These are phyloP conservation scores for Clunio marinus DNA, from an alignment of 2,888 invertebrate genomes.

Conservation along the genomic window DNA sequence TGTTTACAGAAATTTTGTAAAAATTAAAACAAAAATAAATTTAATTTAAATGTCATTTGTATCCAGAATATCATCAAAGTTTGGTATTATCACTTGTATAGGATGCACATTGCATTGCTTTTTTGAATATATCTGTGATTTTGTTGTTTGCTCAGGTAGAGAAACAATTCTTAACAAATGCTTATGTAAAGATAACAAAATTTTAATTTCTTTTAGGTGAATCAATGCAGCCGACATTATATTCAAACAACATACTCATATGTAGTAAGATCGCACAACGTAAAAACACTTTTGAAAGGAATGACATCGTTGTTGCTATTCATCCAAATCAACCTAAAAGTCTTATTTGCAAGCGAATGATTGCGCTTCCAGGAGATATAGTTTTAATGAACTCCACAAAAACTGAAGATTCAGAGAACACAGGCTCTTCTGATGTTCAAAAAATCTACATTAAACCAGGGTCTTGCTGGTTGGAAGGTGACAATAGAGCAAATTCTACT, in stretches of 20 bases:
- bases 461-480: constrained; percentile 24
- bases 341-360: constrained; percentile 25
- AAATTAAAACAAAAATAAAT: no score
- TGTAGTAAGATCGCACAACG: constrained; percentile 20
- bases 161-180: background rate
- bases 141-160: constrained; percentile 26
- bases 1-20: no score
- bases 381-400: background rate
- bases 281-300: background rate
- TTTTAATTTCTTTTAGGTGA: constrained; percentile 22
- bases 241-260: background rate
- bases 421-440: background rate
- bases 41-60: no score
- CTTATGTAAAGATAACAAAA: background rate
- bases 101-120: constrained; percentile 29
- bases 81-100: background rate
- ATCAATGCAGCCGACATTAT: constrained; percentile 28
- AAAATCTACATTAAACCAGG: constrained; percentile 25
- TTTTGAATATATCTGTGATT: constrained; percentile 32
- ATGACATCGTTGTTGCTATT: constrained; percentile 29
- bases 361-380: constrained; percentile 8
- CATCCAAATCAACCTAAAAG: background rate
- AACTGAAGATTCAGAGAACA: background rate
- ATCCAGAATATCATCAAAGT: no score
- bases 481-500: constrained; percentile 21